A percentile compares a stretch with the other conserved stretches of the same genome.
phyloP scores from a whole-genome alignment of 2,797 vertebrate genomes.

The Aeoliscus strigatus region DNA sequence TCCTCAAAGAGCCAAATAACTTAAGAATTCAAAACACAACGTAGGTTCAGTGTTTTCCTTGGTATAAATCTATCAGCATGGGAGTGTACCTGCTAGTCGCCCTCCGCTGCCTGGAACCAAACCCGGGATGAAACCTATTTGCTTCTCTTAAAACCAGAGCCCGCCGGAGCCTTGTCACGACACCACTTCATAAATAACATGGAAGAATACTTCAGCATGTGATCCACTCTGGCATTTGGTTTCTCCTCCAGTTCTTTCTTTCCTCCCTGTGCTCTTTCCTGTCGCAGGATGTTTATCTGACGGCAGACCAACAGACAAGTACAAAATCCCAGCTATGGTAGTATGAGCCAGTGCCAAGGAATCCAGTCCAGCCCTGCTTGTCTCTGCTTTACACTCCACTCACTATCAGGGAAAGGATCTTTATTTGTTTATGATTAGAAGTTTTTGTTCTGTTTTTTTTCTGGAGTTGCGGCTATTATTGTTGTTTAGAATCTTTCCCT shows the following conservation, averaged over 20 bases:
- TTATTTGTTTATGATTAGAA: too few relatives aligned
- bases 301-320: slow-evolving; percentile 22
- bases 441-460: not conserved
- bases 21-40: not conserved
- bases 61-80: slow-evolving; percentile 14
- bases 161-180: slow-evolving; percentile 15
- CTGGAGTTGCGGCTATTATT: not conserved
- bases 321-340: slow-evolving; percentile 12
- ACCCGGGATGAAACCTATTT: slow-evolving; percentile 32
- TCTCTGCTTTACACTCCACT: slow-evolving; percentile 9
- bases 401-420: not conserved
- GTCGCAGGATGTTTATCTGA: slow-evolving; percentile 33
- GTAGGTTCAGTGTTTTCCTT: not conserved
- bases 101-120: slow-evolving; percentile 10
- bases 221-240: slow-evolving; percentile 19
- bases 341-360: slow-evolving; percentile 17
- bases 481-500: not conserved
- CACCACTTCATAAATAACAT: slow-evolving; percentile 26
- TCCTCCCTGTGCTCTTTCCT: slow-evolving; percentile 16
- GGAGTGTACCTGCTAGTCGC: slow-evolving; percentile 5
- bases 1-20: slow-evolving; percentile 1
- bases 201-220: slow-evolving; percentile 16
- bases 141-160: slow-evolving; percentile 20
- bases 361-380: slow-evolving; percentile 10
- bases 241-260: slow-evolving; percentile 12